Evolutionary conservation across 2,888 invertebrate genomes (phyloP).

Genomic region (Protula sp.): DNA sequence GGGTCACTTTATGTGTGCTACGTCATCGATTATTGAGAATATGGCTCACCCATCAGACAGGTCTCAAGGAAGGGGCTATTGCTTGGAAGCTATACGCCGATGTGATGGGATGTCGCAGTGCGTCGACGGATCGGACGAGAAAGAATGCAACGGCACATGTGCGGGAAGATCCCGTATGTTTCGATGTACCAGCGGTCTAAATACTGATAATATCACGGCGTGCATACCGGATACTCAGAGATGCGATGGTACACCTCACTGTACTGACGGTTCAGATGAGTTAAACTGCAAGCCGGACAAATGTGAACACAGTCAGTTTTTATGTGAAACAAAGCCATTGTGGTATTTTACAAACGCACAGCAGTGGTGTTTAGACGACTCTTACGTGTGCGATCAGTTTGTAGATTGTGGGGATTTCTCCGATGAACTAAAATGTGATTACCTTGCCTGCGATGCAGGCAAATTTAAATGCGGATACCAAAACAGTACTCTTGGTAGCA

Average conservation of each 20-base stretch:
- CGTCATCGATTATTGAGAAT: not conserved
- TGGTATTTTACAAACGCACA: not conserved
- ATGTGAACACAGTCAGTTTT: not conserved
- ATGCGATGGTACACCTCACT: not conserved
- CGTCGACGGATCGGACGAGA: not conserved
- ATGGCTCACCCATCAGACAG: not conserved
- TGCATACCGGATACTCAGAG: not conserved
- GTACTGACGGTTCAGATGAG: not conserved
- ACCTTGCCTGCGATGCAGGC: not conserved
- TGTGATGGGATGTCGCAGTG: not conserved
- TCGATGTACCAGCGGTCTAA: not conserved
- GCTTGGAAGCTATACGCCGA: not conserved
- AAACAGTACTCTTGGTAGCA: not conserved
- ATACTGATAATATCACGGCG: not conserved
- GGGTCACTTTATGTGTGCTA: not conserved
- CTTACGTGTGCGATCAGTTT: not conserved
- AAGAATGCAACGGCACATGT: not conserved
- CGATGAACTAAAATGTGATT: not conserved
- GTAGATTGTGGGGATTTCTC: not conserved
- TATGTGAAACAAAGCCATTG: not conserved
- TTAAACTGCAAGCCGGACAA: not conserved
- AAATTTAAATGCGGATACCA: not conserved
- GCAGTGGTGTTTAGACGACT: not conserved
- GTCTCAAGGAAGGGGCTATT: not conserved
- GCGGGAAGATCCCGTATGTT: not conserved